phyloP scores from a whole-genome alignment of 2,797 vertebrate species.

The Varecia variegata region DNA sequence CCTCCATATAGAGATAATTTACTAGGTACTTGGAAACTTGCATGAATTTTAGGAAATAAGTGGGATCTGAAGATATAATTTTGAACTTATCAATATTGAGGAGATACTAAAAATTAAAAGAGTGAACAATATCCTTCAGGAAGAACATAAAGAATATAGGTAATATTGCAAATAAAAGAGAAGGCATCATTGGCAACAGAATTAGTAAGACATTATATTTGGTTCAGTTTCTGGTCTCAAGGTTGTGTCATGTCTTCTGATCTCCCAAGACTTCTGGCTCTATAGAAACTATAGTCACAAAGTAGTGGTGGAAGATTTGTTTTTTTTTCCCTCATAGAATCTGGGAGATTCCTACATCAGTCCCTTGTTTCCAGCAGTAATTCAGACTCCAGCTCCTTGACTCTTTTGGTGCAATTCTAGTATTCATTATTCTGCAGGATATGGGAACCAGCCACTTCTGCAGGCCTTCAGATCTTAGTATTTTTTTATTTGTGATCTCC shows the following conservation, averaged over 20 bases:
- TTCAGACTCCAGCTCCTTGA: background rate
- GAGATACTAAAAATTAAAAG: background rate
- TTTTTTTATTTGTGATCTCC: background rate
- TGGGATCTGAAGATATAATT: background rate
- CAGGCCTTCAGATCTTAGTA: background rate
- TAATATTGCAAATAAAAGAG: background rate
- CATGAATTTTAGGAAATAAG: background rate
- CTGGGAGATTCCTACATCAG: background rate
- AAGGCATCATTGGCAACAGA: background rate
- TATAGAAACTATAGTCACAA: background rate
- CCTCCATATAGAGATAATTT: background rate
- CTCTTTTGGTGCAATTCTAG: background rate
- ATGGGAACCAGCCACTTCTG: background rate
- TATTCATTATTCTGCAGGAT: background rate
- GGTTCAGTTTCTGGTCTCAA: background rate
- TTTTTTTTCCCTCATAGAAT: background rate
- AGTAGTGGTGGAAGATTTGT: background rate
- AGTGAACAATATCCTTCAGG: background rate
- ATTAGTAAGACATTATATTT: background rate
- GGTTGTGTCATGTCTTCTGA: background rate
- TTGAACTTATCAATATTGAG: background rate
- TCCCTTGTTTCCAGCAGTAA: background rate
- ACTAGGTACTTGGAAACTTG: background rate
- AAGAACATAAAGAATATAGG: background rate
- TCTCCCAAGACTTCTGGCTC: background rate